Base-by-base conservation (phyloP, 2,888 invertebrate species). In the Platycnemis pennipes region DNA sequence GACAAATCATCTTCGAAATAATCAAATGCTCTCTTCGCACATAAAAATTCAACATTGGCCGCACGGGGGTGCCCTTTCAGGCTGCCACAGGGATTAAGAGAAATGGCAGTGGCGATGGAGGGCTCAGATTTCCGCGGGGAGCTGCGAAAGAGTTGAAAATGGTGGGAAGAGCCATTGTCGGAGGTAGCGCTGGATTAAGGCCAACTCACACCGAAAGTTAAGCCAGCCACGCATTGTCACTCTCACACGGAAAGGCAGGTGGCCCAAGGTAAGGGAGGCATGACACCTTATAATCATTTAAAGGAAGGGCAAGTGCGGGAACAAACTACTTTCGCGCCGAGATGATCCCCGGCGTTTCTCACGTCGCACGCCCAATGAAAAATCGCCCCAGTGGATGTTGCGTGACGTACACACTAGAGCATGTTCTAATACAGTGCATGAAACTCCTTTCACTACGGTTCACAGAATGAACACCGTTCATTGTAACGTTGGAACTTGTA, bases 241-340 rank as follows among this genome's bases (percentile, higher is more conserved):
- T 37, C 31, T 37, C 31, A 31, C 37, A 37, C 77, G 37, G 77
- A 37, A 31, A 77, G 77, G 26, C 77, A 77, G 77, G 77, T 77
- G 77, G 77, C 77, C 77, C 77, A 77, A 77, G 77, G 77, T 77
- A 77, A 77, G 26, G 63, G 5, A 63, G 77, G 31, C 77, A 77
- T 77, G 77, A 37, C 77, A 77, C 77, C 77, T 77, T 77, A 77
- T 77, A 77, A 77, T 77, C 77, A 77, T 37, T 77, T 77, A 77
- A 77, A 37, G 77, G 77, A 77, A 77, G 77, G 77, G 77, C 37
- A 77, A 77, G 77, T 37, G 37, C 77, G 37, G 77, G 77, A 37
- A 37, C 77, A 37, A 31, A 77, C 77, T 77, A 77, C 77, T 77
- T 77, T 77, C 77, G 77, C 77, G 37, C 69, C 16, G 37, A 37